Percentiles rank a stretch among this genome's conserved stretches.
Conservation (phyloP, 2,113 vertebrate genomes). For the Serilophus lunatus region DNA sequence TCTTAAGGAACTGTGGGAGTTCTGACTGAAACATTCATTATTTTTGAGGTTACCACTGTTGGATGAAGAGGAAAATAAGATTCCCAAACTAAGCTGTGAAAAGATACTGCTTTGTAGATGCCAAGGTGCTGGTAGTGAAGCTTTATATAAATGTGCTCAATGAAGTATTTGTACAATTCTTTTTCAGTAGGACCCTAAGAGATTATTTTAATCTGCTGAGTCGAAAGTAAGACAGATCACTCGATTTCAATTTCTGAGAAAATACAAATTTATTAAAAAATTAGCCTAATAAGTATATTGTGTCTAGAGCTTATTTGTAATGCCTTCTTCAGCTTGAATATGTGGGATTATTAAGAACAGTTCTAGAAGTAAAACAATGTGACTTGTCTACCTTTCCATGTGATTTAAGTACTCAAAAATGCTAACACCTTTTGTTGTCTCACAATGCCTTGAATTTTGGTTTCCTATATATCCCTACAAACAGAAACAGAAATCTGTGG, state of each 20-base stretch:
- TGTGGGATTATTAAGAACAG: not conserved
- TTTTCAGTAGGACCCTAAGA: constrained; percentile 27
- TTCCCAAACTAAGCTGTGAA: not conserved
- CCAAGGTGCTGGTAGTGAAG: not conserved
- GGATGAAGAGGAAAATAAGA: constrained; percentile 21
- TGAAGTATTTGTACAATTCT: constrained; percentile 47
- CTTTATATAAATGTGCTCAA: constrained; percentile 46
- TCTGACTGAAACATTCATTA: constrained; percentile 33
- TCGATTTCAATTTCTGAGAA: constrained; percentile 31
- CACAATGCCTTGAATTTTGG: not conserved
- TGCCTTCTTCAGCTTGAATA: constrained; percentile 6
- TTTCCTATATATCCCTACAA: not conserved
- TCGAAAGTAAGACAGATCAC: constrained; percentile 25
- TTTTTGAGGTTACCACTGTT: not conserved
- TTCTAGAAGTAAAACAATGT: not conserved
- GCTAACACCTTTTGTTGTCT: constrained; percentile 11
- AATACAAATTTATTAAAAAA: constrained; percentile 28
- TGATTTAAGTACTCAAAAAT: not conserved
- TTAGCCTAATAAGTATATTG: not conserved
- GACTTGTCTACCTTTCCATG: not conserved
- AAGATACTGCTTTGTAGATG: not conserved
- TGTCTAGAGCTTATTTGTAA: constrained; percentile 41
- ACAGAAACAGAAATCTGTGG: not conserved
- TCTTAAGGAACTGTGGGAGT: constrained; percentile 42
- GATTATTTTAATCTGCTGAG: constrained; percentile 58